Evolutionary conservation across 1,140 invertebrate genomes (phyloP).

Genomic region (Ips nitidus): DNA sequence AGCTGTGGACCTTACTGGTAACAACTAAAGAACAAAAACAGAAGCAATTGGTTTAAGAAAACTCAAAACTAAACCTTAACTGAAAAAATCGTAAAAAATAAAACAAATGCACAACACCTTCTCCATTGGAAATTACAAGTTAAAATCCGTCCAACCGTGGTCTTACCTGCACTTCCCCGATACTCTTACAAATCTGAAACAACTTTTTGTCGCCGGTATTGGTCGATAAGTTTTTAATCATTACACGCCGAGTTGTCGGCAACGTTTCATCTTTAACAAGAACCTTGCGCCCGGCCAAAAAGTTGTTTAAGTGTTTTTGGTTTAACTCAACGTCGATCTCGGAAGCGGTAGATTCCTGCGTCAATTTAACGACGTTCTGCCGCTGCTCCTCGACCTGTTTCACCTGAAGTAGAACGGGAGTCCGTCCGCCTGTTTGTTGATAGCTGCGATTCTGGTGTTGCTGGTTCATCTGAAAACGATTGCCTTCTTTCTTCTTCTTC

Average conservation of each 20-base stretch:
- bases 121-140: too few relatives aligned
- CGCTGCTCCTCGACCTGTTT: conserved; percentile 6
- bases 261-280: conserved; percentile 51
- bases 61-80: too few relatives aligned
- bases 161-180: conserved; percentile 60
- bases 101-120: too few relatives aligned
- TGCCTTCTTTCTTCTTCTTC: too few relatives aligned
- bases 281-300: conserved; percentile 51
- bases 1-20: too few relatives aligned
- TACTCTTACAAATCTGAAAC: conserved; percentile 57
- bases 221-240: conserved; percentile 58
- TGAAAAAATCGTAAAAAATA: too few relatives aligned
- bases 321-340: conserved; percentile 11
- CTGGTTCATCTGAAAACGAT: too few relatives aligned
- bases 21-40: too few relatives aligned
- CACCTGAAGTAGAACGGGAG: background rate
- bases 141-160: background rate
- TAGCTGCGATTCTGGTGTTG: background rate
- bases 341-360: background rate
- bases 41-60: too few relatives aligned
- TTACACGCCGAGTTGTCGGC: conserved; percentile 54
- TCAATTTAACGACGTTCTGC: background rate
- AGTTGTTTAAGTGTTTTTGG: conserved; percentile 37
- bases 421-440: background rate
- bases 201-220: conserved; percentile 57